Conservation (phyloP, 2,888 invertebrate genomes). For the Geotrupes spiniger region DNA sequence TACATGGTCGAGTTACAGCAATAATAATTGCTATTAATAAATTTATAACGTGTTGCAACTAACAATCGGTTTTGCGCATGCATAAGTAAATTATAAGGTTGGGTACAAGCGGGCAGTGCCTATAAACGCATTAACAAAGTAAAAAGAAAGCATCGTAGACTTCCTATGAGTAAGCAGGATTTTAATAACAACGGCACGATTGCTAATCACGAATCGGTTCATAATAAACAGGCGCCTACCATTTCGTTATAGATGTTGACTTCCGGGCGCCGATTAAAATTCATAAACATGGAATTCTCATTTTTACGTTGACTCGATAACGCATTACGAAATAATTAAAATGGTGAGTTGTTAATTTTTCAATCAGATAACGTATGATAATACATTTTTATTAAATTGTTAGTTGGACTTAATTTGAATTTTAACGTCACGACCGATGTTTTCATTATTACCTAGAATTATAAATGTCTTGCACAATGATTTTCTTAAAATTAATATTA, state of each 20-base stretch:
- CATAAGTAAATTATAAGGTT: slow-evolving; percentile 9
- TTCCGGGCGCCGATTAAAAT: slow-evolving; percentile 5
- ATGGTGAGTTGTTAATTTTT: slow-evolving; percentile 20
- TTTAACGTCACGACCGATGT: not conserved
- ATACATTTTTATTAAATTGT: not conserved
- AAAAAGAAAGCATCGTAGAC: slow-evolving; percentile 7
- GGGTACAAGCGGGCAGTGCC: not conserved
- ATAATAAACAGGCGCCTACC: slow-evolving; percentile 5
- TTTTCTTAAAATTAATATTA: too few species aligned
- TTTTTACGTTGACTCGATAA: slow-evolving; percentile 1
- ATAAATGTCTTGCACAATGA: too few species aligned
- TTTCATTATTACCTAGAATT: not conserved
- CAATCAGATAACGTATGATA: slow-evolving; percentile 12
- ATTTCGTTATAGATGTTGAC: slow-evolving; percentile 1
- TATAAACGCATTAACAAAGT: not conserved
- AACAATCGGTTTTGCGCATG: slow-evolving; percentile 6
- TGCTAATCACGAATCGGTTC: slow-evolving; percentile 9
- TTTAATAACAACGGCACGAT: slow-evolving; percentile 11
- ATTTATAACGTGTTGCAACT: too few species aligned
- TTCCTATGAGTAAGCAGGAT: slow-evolving; percentile 12
- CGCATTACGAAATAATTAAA: slow-evolving; percentile 16
- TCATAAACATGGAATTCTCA: slow-evolving; percentile 7
- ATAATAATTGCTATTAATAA: too few species aligned
- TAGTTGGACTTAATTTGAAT: slow-evolving; percentile 1
- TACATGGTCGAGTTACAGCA: too few species aligned